Conservation (phyloP, 2,888 invertebrate genomes). For the Lasioglossum malachurum region DNA sequence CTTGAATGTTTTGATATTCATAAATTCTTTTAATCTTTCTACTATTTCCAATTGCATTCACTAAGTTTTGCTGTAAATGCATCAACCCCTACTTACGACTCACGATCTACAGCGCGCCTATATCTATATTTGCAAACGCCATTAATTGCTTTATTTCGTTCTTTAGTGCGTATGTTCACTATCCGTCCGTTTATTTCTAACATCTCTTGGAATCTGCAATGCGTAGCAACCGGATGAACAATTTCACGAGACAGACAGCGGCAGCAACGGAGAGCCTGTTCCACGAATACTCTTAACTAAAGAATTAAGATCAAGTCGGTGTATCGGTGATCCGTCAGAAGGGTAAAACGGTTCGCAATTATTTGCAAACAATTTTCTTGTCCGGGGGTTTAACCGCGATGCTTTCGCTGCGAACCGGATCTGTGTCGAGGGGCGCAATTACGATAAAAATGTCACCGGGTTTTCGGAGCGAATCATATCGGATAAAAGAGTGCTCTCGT, state of each 20-base stretch:
- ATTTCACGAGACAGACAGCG: too few species aligned
- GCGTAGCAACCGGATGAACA: too few species aligned
- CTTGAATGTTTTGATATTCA: too few species aligned
- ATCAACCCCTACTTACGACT: too few species aligned
- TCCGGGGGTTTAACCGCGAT: neutral
- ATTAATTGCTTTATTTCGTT: too few species aligned
- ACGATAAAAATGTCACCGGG: conserved; percentile 51
- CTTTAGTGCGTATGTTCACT: too few species aligned
- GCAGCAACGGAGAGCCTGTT: too few species aligned
- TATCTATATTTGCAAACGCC: too few species aligned
- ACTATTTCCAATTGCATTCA: neutral
- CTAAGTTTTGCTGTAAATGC: too few species aligned
- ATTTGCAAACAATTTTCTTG: conserved; percentile 25
- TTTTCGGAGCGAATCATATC: conserved; percentile 37
- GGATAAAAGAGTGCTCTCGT: conserved; percentile 24
- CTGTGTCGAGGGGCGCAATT: conserved; percentile 32
- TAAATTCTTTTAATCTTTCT: neutral
- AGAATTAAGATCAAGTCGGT: neutral
- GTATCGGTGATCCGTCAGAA: neutral
- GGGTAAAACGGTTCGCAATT: conserved; percentile 25
- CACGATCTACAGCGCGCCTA: too few species aligned
- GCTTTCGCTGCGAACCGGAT: conserved; percentile 14
- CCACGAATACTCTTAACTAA: neutral
- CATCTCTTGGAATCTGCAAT: too few species aligned
- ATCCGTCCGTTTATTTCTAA: too few species aligned